These are phyloP conservation scores for Drosophila setosimentum DNA, from an alignment of 2,888 invertebrate species.

Conservation along the genomic window DNA sequence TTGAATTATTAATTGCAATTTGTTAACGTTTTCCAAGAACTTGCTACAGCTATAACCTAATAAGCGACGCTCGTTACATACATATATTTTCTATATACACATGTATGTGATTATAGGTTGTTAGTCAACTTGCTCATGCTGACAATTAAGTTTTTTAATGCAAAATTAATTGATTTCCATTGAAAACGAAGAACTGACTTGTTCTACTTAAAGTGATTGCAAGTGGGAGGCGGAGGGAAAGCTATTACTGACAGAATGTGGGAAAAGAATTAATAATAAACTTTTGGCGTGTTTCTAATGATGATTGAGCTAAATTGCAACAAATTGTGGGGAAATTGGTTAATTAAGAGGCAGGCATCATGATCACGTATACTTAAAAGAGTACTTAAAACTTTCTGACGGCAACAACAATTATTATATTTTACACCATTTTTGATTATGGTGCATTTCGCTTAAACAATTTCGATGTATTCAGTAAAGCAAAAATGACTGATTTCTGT, in stretches of 20 bases:
- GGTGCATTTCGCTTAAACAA: constrained; percentile 8
- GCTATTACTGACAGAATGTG: constrained; percentile 1
- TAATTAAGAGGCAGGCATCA: constrained; percentile 1
- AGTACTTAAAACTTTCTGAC: neutral
- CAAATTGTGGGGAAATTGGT: constrained; percentile 58
- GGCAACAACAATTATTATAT: constrained; percentile 6
- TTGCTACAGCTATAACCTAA: constrained; percentile 56
- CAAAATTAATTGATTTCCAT: constrained; percentile 76
- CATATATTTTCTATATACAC: neutral
- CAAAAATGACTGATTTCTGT: constrained; percentile 65
- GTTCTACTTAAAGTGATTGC: constrained; percentile 24
- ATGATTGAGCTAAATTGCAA: constrained; percentile 59
- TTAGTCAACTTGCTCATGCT: constrained; percentile 18
- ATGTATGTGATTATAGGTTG: constrained; percentile 3
- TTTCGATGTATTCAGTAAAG: constrained; percentile 40
- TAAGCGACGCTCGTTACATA: constrained; percentile 30
- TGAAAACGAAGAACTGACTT: constrained; percentile 66
- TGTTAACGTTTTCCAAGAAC: constrained; percentile 63
- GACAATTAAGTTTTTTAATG: constrained; percentile 58
- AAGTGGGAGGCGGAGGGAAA: no score
- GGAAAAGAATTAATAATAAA: constrained; percentile 47
- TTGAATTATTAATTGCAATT: constrained; percentile 76
- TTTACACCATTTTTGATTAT: constrained; percentile 5
- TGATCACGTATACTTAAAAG: constrained; percentile 6
- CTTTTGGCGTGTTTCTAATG: constrained; percentile 35